These are phyloP conservation scores for Pantherophis guttatus DNA, from an alignment of 2,113 vertebrate species.

Conservation along the genomic window DNA sequence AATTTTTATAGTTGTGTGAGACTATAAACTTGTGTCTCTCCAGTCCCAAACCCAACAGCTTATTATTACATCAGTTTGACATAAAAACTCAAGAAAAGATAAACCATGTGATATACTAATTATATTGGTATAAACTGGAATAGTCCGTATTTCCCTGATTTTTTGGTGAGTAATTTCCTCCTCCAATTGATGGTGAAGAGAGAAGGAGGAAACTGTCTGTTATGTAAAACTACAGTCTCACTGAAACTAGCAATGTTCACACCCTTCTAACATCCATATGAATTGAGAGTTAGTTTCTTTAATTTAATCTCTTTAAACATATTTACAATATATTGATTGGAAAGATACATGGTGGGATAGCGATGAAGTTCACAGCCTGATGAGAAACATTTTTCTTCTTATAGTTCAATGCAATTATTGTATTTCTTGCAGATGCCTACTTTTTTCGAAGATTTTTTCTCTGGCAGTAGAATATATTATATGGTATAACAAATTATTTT, in stretches of 20 bases:
- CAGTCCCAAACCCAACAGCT: neutral
- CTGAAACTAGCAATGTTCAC: neutral
- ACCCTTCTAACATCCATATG: neutral
- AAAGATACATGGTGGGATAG: conserved; percentile 19
- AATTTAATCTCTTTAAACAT: neutral
- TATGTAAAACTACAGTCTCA: neutral
- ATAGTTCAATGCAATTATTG: neutral
- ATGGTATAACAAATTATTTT: neutral
- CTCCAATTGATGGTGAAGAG: neutral
- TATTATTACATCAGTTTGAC: neutral
- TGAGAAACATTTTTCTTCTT: conserved; percentile 2
- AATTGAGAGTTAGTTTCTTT: conserved; percentile 9
- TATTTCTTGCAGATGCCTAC: neutral
- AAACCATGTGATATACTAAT: neutral
- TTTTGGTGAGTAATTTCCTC: neutral
- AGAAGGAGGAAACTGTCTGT: neutral
- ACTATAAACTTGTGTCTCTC: neutral
- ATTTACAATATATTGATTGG: conserved; percentile 3
- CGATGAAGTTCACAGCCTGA: conserved; percentile 34
- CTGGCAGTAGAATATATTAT: neutral
- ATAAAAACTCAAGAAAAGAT: neutral
- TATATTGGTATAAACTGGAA: neutral
- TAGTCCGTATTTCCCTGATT: neutral
- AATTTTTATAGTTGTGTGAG: neutral
- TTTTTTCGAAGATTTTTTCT: neutral